Evolutionary conservation across 2,888 invertebrate genomes (phyloP), one percentile per base, ranked within the genome.

Genomic region (Chymomyza amoena): DNA sequence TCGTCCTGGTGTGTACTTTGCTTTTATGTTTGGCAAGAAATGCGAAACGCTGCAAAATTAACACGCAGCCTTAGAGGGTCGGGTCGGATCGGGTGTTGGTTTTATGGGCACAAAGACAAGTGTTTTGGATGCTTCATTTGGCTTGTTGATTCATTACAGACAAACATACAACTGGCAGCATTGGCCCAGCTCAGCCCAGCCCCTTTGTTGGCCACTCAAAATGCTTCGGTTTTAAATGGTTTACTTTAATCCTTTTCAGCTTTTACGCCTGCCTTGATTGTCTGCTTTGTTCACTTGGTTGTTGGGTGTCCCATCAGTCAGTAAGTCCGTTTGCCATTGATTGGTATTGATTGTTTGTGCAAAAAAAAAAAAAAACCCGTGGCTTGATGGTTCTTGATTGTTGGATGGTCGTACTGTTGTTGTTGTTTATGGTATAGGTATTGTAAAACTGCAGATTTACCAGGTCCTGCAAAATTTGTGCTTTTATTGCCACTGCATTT

Each of bases 71-170:
- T 36, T 66, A 73, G 54, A 28, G 36, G 52, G 61, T 54, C 73
- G 60, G 39, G 68, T 32, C 20, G 36, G 52, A 59, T 54, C 73
- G 60, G 39, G 68, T 32, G 32, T 32, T 6, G 6, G 20, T 20
- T 13, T 25, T 25, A 25, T 15, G 57, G 25, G 25, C 52, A 74
- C 56, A 66, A 69, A 75, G 75, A 85, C 87, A 85, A 85, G 87
- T 87, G 86, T 81, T 82, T 89, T 90, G 39, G 87, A 90, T 90
- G 90, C 89, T 90, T 90, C 90, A 89, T 90, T 90, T 90, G 89
- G 72, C 79, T 80, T 87, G 89, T 86, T 84, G 89, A 80, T 81
- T 79, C 80, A 83, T 82, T 72, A 83, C 61, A 13, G 15, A 61
- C 36, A 57, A 13, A 57, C 25, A 25, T 28, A 18, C 57, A 18